Percentiles rank a stretch among this genome's conserved stretches.
phyloP scores from a whole-genome alignment of 2,888 invertebrate genomes.

The Epirrhoe tristata region DNA sequence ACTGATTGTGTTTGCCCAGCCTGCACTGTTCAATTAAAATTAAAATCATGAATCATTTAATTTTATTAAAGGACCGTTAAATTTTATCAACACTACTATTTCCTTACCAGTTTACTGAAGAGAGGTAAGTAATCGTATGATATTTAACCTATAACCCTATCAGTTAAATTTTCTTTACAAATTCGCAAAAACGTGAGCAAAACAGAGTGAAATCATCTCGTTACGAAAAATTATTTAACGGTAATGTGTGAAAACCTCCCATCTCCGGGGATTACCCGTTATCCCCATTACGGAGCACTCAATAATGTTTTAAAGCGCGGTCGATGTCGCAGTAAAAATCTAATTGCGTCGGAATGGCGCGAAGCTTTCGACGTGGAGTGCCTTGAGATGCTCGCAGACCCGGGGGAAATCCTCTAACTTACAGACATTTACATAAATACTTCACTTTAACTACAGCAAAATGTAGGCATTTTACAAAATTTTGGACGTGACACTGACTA shows the following conservation, averaged over 20 bases:
- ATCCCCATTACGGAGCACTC: slow-evolving; percentile 38
- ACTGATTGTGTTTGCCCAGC: neutral
- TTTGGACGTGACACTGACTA: no score
- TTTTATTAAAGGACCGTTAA: no score
- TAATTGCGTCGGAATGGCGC: slow-evolving; percentile 37
- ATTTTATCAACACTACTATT: no score
- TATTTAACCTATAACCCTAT: no score
- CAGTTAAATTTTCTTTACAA: no score
- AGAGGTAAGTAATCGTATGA: neutral
- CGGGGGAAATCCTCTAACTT: slow-evolving; percentile 29
- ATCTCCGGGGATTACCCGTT: slow-evolving; percentile 32
- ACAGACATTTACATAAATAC: slow-evolving; percentile 24
- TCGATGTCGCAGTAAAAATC: slow-evolving; percentile 40
- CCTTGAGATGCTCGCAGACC: slow-evolving; percentile 29
- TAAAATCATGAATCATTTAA: no score
- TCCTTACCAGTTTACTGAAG: no score
- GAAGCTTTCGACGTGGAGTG: slow-evolving; percentile 34
- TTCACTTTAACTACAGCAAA: neutral
- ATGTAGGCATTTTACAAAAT: no score
- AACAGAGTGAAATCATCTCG: slow-evolving; percentile 6
- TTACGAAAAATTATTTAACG: slow-evolving; percentile 39
- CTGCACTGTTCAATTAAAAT: no score
- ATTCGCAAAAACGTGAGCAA: neutral
- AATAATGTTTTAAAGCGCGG: slow-evolving; percentile 36
- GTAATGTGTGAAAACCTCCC: slow-evolving; percentile 40